phyloP scores from a whole-genome alignment of 2,888 invertebrate species.

The Thecophora atra region DNA sequence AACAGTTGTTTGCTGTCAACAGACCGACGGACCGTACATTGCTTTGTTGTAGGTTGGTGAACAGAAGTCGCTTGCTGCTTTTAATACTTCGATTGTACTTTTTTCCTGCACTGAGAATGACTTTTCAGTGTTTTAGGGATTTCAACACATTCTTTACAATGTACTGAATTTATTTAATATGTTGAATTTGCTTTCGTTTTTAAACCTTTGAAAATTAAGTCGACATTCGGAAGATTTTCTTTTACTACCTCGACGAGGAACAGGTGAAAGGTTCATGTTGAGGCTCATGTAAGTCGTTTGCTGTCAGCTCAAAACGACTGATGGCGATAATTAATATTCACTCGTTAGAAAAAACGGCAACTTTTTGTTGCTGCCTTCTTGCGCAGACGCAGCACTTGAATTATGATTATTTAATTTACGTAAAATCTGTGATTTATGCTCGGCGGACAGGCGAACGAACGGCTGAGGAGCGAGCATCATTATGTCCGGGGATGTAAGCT shows the following conservation, averaged over 20 bases:
- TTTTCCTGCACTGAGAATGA: slow-evolving; percentile 50
- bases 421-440: slow-evolving; percentile 33
- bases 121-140: no score
- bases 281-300: slow-evolving; percentile 16
- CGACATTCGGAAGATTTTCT: no score
- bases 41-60: background rate
- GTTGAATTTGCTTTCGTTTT: no score
- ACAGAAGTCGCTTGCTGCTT: background rate
- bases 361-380: background rate
- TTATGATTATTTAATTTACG: slow-evolving; percentile 37
- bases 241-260: background rate
- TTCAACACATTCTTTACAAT: no score
- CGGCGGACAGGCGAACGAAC: slow-evolving; percentile 11
- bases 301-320: slow-evolving; percentile 11
- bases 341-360: slow-evolving; percentile 17
- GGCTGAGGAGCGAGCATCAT: background rate
- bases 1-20: slow-evolving; percentile 27
- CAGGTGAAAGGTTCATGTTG: slow-evolving; percentile 28
- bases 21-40: background rate
- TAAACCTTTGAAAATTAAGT: no score
- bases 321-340: slow-evolving; percentile 31
- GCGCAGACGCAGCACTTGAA: slow-evolving; percentile 23
- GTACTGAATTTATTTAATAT: no score
- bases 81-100: background rate
- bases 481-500: slow-evolving; percentile 20